Evolutionary conservation across 1,140 invertebrate species (phyloP).

Genomic region (Drosophila jambulina): DNA sequence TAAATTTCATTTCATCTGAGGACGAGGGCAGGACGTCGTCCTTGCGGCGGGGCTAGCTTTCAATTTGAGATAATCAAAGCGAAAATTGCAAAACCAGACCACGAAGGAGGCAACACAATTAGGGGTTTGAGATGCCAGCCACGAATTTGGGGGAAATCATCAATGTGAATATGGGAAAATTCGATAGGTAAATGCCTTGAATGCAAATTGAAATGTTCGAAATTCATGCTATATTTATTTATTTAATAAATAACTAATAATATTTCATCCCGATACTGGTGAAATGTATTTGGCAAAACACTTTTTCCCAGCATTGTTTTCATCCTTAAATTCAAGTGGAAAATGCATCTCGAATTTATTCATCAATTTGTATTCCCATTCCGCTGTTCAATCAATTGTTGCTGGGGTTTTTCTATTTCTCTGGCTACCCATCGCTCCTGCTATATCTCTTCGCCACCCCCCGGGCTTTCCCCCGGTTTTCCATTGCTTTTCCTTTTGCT

Average conservation of each 20-base stretch:
- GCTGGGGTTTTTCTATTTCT: slow-evolving; percentile 5
- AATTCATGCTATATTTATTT: background rate
- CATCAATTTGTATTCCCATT: slow-evolving; percentile 46
- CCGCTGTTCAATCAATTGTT: slow-evolving; percentile 49
- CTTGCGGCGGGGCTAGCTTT: slow-evolving; percentile 20
- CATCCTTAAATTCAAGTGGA: slow-evolving; percentile 19
- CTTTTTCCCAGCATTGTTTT: background rate
- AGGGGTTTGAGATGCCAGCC: slow-evolving; percentile 1
- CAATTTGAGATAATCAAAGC: slow-evolving; percentile 30
- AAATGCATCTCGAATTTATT: slow-evolving; percentile 40
- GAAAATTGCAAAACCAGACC: slow-evolving; percentile 18
- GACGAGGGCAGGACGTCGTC: background rate
- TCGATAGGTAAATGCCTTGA: background rate
- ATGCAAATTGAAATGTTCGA: background rate
- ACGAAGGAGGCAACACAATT: background rate
- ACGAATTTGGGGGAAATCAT: background rate
- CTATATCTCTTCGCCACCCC: background rate
- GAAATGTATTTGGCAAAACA: no score
- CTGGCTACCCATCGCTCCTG: background rate
- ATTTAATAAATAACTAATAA: background rate
- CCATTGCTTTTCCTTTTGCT: slow-evolving; percentile 60
- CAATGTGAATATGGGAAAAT: no score
- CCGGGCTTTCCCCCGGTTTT: background rate
- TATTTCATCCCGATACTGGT: no score
- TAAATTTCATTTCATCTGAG: slow-evolving; percentile 38